Evolutionary conservation across 2,888 invertebrate genomes (phyloP).

Genomic region (Mythimna albipuncta): DNA sequence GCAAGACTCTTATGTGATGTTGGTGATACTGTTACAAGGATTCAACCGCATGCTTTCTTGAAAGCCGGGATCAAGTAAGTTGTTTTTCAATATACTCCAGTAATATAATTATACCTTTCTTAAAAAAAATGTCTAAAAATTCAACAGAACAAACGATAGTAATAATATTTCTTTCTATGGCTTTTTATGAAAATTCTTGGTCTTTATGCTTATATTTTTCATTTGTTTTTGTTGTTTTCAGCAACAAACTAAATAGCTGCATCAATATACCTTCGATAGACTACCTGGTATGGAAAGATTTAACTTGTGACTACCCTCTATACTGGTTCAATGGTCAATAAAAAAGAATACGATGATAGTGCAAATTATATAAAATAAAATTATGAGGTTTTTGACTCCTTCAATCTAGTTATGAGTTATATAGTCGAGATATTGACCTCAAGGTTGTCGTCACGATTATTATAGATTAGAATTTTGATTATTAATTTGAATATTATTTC

Average conservation of each 20-base stretch:
- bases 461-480: not conserved
- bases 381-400: constrained; percentile 22
- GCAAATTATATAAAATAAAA: not conserved
- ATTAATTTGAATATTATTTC: not conserved
- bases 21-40: constrained; percentile 72
- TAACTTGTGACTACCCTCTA: constrained; percentile 1
- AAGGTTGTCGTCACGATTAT: not conserved
- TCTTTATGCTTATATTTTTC: too few relatives aligned
- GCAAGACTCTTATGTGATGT: constrained; percentile 74
- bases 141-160: too few relatives aligned
- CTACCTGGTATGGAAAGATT: constrained; percentile 40
- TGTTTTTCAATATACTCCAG: not conserved
- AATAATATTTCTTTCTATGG: too few relatives aligned
- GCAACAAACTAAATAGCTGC: constrained; percentile 44
- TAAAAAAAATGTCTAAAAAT: too few relatives aligned
- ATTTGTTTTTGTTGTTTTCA: constrained; percentile 21
- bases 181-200: too few relatives aligned
- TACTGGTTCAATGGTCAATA: constrained; percentile 25
- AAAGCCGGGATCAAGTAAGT: constrained; percentile 69
- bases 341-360: not conserved
- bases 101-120: too few relatives aligned
- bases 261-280: constrained; percentile 29
- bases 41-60: constrained; percentile 73
- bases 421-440: constrained; percentile 12
- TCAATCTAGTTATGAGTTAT: constrained; percentile 28